Evolutionary conservation across 1,140 invertebrate species (phyloP), one percentile per base, ranked within the genome.

Genomic region (Heterodera schachtii): DNA sequence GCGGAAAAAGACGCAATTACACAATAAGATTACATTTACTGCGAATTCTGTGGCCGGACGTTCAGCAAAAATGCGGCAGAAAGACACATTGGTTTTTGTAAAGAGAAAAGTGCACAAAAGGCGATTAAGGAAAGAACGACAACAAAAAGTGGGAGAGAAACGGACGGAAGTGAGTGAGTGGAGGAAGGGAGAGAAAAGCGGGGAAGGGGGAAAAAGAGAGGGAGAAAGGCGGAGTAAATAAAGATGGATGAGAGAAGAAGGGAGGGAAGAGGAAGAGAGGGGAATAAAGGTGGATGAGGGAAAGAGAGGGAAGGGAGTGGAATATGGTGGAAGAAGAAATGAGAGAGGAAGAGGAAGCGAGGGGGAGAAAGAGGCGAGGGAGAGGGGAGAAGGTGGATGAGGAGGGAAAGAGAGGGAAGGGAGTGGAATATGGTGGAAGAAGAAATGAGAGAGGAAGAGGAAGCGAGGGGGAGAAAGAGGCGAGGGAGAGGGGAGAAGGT

Each of bases 61-160:
- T 98, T 98, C 92, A 95, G 94, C 90, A 92, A 94, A 88, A 91
- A 91, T 0, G 95, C 95, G 0, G 96, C 96, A 1, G 94, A 95
- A 82, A 91, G 96, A 67, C 96, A 98, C 91, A 96, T 98, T 87
- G 96, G 96, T 16, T 95, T 95, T 90, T 98, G 96, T 91, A 93
- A 93, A 86, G 86, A 87, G 70, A 80, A 87, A 60, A 60, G 83
- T 19, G 47, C 31, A n/a, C 52, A 84, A 9, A 81, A 84, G 52
- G 44, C 70, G 16, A 66, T 79, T 6, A 75, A 75, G 44, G 47
- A 44, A 9, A 43, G 75, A 64, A 66, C 69, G 43, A 41, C n/a
- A 31, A n/a, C 44, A 2, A 84, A 47, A n/a, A n/a, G 41, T 9
- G 44, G 47, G 21, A 73, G 57, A 73, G 57, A 43, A n/a, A 44